Percentiles rank a stretch among this genome's conserved stretches.
phyloP scores from a whole-genome alignment of 2,113 vertebrate species.

The Serilophus lunatus region DNA sequence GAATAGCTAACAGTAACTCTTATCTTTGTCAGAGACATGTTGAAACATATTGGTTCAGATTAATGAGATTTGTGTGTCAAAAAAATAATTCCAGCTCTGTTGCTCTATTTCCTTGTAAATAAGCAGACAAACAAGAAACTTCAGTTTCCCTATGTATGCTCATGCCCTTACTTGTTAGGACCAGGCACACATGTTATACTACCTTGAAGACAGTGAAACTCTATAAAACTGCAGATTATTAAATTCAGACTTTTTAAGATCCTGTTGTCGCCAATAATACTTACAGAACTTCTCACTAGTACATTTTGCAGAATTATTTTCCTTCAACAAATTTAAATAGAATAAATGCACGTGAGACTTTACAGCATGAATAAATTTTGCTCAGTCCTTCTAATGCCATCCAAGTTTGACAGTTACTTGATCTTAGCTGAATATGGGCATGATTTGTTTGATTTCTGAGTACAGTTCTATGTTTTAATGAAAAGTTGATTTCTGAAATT shows the following conservation, averaged over 20 bases:
- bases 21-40: not conserved
- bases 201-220: not conserved
- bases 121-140: not conserved
- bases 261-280: not conserved
- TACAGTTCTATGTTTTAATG: not conserved
- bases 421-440: not conserved
- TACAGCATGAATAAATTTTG: not conserved
- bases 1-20: slow-evolving; percentile 1
- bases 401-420: not conserved
- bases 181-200: not conserved
- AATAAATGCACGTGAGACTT: not conserved
- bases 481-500: not conserved
- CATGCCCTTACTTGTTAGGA: not conserved
- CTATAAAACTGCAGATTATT: not conserved
- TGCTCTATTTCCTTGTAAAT: not conserved
- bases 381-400: not conserved
- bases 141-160: not conserved
- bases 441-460: not conserved
- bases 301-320: not conserved
- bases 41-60: not conserved
- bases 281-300: not conserved
- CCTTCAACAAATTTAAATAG: not conserved
- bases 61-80: not conserved
- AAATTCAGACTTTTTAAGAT: not conserved
- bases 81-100: not conserved